Evolutionary conservation across 2,113 vertebrate species (phyloP), one percentile per base, ranked within the genome.

Genomic region (Ornithorhynchus anatinus): DNA sequence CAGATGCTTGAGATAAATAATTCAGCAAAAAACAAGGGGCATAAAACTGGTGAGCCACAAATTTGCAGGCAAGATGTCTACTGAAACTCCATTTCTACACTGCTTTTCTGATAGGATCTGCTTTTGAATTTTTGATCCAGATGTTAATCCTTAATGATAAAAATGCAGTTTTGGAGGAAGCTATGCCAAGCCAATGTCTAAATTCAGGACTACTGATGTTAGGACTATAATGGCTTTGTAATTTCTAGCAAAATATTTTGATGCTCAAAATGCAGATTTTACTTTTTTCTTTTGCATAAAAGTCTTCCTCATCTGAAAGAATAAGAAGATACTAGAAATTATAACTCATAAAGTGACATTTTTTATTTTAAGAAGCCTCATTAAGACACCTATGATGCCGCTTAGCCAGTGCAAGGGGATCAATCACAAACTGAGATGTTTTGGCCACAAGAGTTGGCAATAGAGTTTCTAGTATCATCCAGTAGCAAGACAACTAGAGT

Each of bases 1-100:
- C 76, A 75, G 81, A 78, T 88, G 77, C 61, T 78, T 16, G 11
- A 51, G 66, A 84, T 90, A 45, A 90, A 91, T 89, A 89, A 91
- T 90, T 88, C 75, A 89, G 47, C 22, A 48, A n/a, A 38, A 81
- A 87, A 75, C 68, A 79, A 86, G 69, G 60, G n/a, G 45, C 60
- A 69, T 72, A 67, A 82, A 85, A 70, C 19, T 31, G 0, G 8
- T 72, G 33, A 60, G 29, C 42, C 23, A 8, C 72, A 76, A 80
- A 71, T 36, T 40, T 16, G 15, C 60, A 85, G 77, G 77, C 72
- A 85, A 56, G 10, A n/a, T 51, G 43, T 65, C 0, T 6, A 63
- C 22, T 9, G 59, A 61, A 72, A 50, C 64, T 75, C 45, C 62
- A 61, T 50, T 16, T 78, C n/a, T 23, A 43, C 50, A 39, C 45